phyloP scores from a whole-genome alignment of 2,888 invertebrate species.

The Spodoptera exigua region DNA sequence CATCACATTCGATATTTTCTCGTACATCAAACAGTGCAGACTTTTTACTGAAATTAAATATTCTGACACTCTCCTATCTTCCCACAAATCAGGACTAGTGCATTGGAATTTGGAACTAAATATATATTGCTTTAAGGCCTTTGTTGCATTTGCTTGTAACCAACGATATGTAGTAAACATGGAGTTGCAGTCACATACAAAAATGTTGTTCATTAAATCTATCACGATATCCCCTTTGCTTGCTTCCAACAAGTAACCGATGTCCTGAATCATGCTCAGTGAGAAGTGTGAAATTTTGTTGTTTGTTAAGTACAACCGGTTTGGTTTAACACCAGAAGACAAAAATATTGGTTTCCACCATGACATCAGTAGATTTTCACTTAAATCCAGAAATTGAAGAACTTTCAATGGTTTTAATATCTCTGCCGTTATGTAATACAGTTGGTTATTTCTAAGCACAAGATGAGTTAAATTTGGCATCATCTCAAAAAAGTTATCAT shows the following conservation, averaged over 20 bases:
- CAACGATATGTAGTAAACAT: constrained; percentile 82
- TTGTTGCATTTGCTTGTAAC: constrained; percentile 78
- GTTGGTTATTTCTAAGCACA: constrained; percentile 84
- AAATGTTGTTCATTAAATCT: constrained; percentile 86
- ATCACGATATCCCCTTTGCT: constrained; percentile 71
- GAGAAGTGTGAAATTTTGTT: constrained; percentile 89
- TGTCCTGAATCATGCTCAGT: constrained; percentile 89
- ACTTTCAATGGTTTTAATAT: constrained; percentile 80
- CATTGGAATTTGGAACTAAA: constrained; percentile 77
- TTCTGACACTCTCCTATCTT: constrained; percentile 78
- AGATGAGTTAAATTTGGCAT: constrained; percentile 86
- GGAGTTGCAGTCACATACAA: constrained; percentile 87
- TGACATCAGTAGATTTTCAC: constrained; percentile 84
- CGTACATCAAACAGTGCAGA: constrained; percentile 78
- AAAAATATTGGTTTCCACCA: constrained; percentile 88
- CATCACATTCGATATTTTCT: constrained; percentile 79
- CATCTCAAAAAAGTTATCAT: constrained; percentile 86
- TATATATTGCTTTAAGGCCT: constrained; percentile 73
- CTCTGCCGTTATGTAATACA: constrained; percentile 79
- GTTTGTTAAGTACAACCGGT: constrained; percentile 78
- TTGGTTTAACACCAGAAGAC: constrained; percentile 78
- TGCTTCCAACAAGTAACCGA: constrained; percentile 79
- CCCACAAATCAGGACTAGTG: constrained; percentile 84
- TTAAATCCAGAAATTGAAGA: constrained; percentile 84
- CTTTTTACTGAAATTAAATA: constrained; percentile 79